These are phyloP conservation scores for Unio pictorum DNA, from an alignment of 2,888 invertebrate genomes.

Conservation along the genomic window DNA sequence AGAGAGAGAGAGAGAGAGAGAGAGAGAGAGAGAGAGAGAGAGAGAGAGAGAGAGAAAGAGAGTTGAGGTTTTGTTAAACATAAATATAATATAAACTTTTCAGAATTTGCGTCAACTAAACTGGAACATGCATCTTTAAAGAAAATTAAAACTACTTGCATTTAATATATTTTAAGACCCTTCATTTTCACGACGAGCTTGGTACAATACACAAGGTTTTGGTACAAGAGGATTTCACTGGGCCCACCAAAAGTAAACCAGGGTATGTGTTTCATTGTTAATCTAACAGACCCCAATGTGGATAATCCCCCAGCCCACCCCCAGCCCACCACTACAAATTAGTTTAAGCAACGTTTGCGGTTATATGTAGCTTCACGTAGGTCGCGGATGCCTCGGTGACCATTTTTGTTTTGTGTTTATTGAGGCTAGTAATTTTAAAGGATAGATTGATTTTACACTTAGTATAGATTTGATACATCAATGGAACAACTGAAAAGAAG, in stretches of 20 bases:
- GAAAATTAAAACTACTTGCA: neutral
- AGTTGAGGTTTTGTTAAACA: too few relatives aligned
- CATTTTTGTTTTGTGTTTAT: neutral
- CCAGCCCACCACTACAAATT: neutral
- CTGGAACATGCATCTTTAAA: too few relatives aligned
- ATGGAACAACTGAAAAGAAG: too few relatives aligned
- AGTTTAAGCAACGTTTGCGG: neutral
- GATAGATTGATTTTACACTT: too few relatives aligned
- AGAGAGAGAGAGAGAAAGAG: too few relatives aligned
- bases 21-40: too few relatives aligned
- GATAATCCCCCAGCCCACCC: neutral
- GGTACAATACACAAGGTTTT: constrained; percentile 44
- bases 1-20: too few relatives aligned
- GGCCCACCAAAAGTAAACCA: constrained; percentile 24
- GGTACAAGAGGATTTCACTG: constrained; percentile 42
- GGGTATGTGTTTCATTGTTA: constrained; percentile 26
- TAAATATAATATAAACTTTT: too few relatives aligned
- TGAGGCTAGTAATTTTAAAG: too few relatives aligned
- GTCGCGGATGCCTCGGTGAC: neutral
- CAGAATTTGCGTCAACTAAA: too few relatives aligned
- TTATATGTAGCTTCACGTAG: neutral
- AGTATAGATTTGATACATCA: too few relatives aligned
- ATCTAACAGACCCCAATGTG: neutral
- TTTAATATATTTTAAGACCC: constrained; percentile 21
- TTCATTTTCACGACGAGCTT: constrained; percentile 36